Evolutionary conservation across 1,140 invertebrate genomes (phyloP), one percentile per base, ranked within the genome.

Genomic region (Metopolophium dirhodum): DNA sequence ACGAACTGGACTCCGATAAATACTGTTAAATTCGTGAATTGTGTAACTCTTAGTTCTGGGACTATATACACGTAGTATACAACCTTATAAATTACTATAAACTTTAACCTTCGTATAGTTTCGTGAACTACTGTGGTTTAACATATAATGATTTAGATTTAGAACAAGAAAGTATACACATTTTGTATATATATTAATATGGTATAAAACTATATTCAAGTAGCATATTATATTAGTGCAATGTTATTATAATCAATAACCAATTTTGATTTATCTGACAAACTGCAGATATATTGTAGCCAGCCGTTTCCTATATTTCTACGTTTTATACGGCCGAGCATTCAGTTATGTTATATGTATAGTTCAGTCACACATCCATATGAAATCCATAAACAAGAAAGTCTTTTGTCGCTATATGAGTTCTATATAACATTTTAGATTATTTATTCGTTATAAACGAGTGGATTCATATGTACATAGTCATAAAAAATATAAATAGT

Each of bases 41-140:
- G 61, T n/a, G 30, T 14, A 7, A 20, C 61, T 77, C 30, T n/a
- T 77, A 77, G 61, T 77, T 77, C n/a, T n/a, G n/a, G 61, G n/a
- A 77, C 61, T 77, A n/a, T 77, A 77, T 30, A 18, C 14, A 51
- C 14, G 41, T 41, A 49, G 0, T 49, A 68, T 35, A n/a, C 61
- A 77, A 26, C 61, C 61, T 77, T n/a, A 77, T 77, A 77, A 77
- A 77, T 77, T n/a, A 77, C 30, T 77, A 77, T 77, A 68, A 77
- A 35, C 61, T 77, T 77, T 77, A 77, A 77, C 61, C 30, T 77
- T n/a, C 30, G 61, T 77, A 68, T 68, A 77, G 61, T 77, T 77
- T n/a, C 30, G n/a, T 77, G 30, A 77, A 77, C 61, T 77, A 77
- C n/a, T n/a, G n/a, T 18, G 30, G 61, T 77, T 77, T 20, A n/a